Conservation (phyloP, 2,888 invertebrate species). For the Prosopocoilus inquinatus region DNA sequence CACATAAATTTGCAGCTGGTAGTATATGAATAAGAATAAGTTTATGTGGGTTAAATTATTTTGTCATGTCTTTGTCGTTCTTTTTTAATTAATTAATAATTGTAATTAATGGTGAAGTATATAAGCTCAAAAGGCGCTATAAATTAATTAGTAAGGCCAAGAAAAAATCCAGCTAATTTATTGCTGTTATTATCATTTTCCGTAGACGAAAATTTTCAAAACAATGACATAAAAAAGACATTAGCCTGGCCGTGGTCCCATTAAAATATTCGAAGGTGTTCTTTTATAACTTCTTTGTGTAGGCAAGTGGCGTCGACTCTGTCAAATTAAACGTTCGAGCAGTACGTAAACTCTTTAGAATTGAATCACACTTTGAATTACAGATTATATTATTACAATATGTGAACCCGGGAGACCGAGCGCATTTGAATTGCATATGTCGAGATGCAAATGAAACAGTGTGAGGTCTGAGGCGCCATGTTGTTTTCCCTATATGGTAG, state of each 20-base stretch:
- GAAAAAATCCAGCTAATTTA: too few species aligned
- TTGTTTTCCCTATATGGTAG: conserved; percentile 45
- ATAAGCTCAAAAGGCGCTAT: too few species aligned
- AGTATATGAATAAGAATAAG: too few species aligned
- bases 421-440: conserved; percentile 38
- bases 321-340: neutral
- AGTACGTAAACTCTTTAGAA: neutral
- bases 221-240: too few species aligned
- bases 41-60: too few species aligned
- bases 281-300: neutral
- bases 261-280: neutral
- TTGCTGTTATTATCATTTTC: too few species aligned
- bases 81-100: too few species aligned
- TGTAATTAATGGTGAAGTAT: too few species aligned
- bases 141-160: too few species aligned
- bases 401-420: conserved; percentile 29
- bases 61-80: too few species aligned
- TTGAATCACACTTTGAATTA: conserved; percentile 34
- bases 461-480: conserved; percentile 46
- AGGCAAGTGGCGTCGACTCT: neutral
- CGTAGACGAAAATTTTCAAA: too few species aligned
- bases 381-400: conserved; percentile 39
- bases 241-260: neutral
- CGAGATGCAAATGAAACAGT: conserved; percentile 35
- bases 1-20: too few species aligned